phyloP scores from a whole-genome alignment of 1,140 invertebrate genomes.

The Sarcophaga peregrina region DNA sequence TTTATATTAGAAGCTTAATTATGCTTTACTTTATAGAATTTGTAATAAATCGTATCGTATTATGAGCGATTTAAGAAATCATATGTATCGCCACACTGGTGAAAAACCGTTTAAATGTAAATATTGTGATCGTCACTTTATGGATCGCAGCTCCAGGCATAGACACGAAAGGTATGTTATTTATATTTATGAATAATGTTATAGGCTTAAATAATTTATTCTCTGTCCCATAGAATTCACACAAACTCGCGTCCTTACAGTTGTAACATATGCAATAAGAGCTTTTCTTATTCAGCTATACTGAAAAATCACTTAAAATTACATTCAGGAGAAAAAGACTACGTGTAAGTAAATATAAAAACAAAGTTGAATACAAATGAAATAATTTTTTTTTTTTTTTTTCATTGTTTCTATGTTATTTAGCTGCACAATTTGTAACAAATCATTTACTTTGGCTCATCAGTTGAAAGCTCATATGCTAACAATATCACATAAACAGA shows the following conservation, averaged over 20 bases:
- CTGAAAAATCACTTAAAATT: slow-evolving; percentile 58
- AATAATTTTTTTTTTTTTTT: slow-evolving; percentile 34
- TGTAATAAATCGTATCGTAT: slow-evolving; percentile 59
- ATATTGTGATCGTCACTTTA: slow-evolving; percentile 60
- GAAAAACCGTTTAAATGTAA: slow-evolving; percentile 60
- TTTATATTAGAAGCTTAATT: neutral
- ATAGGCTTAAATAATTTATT: neutral
- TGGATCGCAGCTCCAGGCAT: slow-evolving; percentile 59
- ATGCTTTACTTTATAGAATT: slow-evolving; percentile 49
- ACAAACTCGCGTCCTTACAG: slow-evolving; percentile 72
- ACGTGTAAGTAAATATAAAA: slow-evolving; percentile 44
- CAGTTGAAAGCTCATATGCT: slow-evolving; percentile 61
- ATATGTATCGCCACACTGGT: slow-evolving; percentile 60
- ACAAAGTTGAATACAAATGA: neutral
- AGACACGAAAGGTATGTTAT: slow-evolving; percentile 56
- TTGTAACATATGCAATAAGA: slow-evolving; percentile 71
- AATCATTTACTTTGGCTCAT: slow-evolving; percentile 58
- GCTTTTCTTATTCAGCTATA: slow-evolving; percentile 69
- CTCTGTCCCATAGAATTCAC: slow-evolving; percentile 63
- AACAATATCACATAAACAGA: slow-evolving; percentile 57
- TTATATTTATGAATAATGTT: neutral
- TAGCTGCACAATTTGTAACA: slow-evolving; percentile 57
- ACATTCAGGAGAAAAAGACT: slow-evolving; percentile 60
- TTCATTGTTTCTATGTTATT: too few species aligned
- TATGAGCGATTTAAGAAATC: slow-evolving; percentile 57